phyloP scores from a whole-genome alignment of 2,113 vertebrate species.

The Boulengeromyrus knoepffleri region DNA sequence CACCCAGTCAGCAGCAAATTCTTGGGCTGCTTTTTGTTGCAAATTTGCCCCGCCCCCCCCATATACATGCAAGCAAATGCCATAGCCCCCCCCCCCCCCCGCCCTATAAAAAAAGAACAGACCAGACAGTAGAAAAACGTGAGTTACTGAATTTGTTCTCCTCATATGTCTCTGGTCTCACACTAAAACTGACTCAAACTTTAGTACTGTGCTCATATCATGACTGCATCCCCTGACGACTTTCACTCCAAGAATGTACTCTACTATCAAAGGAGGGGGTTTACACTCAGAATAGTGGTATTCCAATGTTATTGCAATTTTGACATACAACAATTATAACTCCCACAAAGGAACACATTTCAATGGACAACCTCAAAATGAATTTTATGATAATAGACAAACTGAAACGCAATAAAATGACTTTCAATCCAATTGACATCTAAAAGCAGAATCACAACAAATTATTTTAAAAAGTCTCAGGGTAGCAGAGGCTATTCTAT shows the following conservation, averaged over 20 bases:
- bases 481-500: neutral
- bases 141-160: neutral
- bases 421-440: neutral
- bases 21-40: neutral
- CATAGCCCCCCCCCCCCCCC: neutral
- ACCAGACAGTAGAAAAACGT: neutral
- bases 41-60: neutral
- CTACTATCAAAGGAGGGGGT: neutral
- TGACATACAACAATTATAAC: neutral
- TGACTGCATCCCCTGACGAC: neutral
- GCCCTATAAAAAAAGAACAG: neutral
- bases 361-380: neutral
- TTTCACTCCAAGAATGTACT: neutral
- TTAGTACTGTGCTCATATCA: neutral
- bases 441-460: neutral
- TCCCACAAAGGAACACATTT: neutral
- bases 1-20: neutral
- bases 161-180: neutral
- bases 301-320: neutral
- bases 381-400: neutral
- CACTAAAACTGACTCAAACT: neutral
- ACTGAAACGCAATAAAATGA: neutral
- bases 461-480: neutral
- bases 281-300: neutral
- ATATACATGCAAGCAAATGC: neutral